phyloP scores from a whole-genome alignment of 2,888 invertebrate genomes.

The Platerodrilus igneus region DNA sequence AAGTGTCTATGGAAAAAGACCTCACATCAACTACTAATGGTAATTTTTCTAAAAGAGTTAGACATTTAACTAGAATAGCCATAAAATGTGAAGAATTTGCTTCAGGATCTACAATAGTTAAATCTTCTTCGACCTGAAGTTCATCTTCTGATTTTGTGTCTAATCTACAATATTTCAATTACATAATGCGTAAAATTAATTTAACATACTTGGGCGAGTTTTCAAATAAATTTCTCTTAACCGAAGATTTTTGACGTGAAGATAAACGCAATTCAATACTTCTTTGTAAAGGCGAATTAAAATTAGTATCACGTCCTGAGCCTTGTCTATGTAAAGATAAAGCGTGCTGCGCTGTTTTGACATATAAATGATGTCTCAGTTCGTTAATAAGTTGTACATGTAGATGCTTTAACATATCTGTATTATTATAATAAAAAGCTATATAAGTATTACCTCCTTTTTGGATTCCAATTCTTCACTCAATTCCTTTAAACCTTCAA shows the following conservation, averaged over 20 bases:
- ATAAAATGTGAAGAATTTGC: slow-evolving; percentile 65
- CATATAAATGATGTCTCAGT: slow-evolving; percentile 67
- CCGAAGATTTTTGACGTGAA: slow-evolving; percentile 49
- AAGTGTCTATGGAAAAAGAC: too few relatives aligned
- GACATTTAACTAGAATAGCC: slow-evolving; percentile 78
- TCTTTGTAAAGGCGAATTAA: slow-evolving; percentile 54
- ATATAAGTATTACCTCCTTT: slow-evolving; percentile 56
- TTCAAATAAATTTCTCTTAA: slow-evolving; percentile 23
- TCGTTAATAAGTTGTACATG: slow-evolving; percentile 67
- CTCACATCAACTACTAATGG: slow-evolving; percentile 79
- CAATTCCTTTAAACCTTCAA: slow-evolving; percentile 79
- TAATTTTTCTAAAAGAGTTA: slow-evolving; percentile 76
- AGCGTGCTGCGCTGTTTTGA: slow-evolving; percentile 44
- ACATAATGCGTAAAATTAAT: slow-evolving; percentile 5
- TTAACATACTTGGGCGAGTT: slow-evolving; percentile 21
- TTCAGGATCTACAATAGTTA: slow-evolving; percentile 56
- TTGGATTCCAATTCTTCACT: slow-evolving; percentile 67
- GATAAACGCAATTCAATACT: slow-evolving; percentile 56
- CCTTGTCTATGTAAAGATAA: slow-evolving; percentile 57
- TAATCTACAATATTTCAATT: slow-evolving; percentile 24
- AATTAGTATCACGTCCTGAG: slow-evolving; percentile 52
- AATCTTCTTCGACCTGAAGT: slow-evolving; percentile 56
- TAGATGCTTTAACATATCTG: slow-evolving; percentile 50
- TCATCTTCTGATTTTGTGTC: slow-evolving; percentile 36
- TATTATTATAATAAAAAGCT: slow-evolving; percentile 1